Evolutionary conservation across 2,888 invertebrate genomes (phyloP).

Genomic region (Panorpa germanica): DNA sequence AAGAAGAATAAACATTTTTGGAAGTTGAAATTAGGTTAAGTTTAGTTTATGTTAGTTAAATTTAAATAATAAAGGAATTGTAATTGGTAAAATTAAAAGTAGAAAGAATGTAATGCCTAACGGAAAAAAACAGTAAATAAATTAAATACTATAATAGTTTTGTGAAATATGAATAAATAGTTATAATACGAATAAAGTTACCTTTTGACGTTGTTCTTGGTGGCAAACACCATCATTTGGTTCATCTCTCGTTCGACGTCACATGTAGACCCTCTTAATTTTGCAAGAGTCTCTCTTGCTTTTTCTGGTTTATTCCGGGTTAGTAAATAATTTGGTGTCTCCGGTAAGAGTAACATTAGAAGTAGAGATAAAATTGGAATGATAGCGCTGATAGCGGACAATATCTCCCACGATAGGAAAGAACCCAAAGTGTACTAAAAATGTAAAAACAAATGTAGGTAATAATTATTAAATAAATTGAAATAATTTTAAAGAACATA

Average conservation of each 20-base stretch:
- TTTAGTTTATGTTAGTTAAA: too few species aligned
- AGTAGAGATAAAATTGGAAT: constrained; percentile 38
- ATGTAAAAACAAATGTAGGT: neutral
- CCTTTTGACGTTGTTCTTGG: constrained; percentile 40
- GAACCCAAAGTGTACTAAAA: constrained; percentile 41
- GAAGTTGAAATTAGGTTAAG: too few species aligned
- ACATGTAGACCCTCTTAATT: constrained; percentile 39
- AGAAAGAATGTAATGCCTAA: too few species aligned
- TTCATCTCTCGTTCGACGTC: constrained; percentile 41
- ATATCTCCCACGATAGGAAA: constrained; percentile 36
- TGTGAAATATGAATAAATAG: neutral
- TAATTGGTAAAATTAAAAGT: too few species aligned
- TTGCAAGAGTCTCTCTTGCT: constrained; percentile 34
- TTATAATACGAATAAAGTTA: constrained; percentile 17
- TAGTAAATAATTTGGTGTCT: constrained; percentile 52
- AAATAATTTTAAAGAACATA: neutral
- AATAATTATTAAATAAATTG: constrained; percentile 3
- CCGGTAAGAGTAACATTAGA: constrained; percentile 42
- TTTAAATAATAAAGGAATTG: too few species aligned
- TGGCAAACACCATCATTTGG: constrained; percentile 35
- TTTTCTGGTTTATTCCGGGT: constrained; percentile 35
- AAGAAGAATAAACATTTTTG: too few species aligned
- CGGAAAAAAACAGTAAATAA: too few species aligned
- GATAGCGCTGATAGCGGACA: constrained; percentile 40
- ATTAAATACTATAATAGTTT: neutral